Conservation (phyloP, 2,113 vertebrate species). For the Perca flavescens region DNA sequence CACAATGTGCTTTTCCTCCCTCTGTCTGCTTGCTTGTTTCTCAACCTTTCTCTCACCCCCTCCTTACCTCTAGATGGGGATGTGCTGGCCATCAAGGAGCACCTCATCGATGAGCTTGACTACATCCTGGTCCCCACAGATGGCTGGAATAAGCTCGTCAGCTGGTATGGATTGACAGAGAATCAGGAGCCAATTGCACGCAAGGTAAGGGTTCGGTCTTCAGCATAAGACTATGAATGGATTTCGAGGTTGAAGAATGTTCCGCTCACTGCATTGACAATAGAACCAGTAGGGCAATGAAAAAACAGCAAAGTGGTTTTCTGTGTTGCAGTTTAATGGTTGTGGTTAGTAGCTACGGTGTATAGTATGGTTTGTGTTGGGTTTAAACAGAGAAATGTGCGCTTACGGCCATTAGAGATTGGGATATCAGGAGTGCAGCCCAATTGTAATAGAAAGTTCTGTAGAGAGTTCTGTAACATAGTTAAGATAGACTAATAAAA, state of each 20-base stretch:
- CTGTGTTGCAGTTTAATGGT: background rate
- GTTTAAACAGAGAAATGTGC: background rate
- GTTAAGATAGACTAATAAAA: background rate
- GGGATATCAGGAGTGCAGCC: background rate
- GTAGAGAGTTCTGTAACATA: background rate
- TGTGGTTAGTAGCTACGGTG: background rate
- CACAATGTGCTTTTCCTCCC: background rate
- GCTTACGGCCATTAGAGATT: background rate
- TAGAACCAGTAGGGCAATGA: background rate
- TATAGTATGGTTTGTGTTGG: background rate
- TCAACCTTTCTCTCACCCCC: background rate
- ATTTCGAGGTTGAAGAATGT: background rate
- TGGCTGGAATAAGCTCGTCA: conserved; percentile 98
- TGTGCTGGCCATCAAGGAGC: conserved; percentile 95
- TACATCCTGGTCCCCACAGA: conserved; percentile 98
- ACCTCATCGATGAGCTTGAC: conserved; percentile 99
- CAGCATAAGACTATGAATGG: background rate
- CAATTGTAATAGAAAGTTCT: background rate
- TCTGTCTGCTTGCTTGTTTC: conserved; percentile 1
- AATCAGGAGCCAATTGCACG: conserved; percentile 96
- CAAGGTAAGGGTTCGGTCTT: conserved; percentile 86
- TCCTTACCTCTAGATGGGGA: conserved; percentile 88
- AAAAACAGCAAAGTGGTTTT: background rate
- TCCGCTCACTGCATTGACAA: background rate
- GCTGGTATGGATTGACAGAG: conserved; percentile 95